Base-by-base conservation (phyloP, 2,797 vertebrate genomes). In the Glyptemys insculpta region DNA sequence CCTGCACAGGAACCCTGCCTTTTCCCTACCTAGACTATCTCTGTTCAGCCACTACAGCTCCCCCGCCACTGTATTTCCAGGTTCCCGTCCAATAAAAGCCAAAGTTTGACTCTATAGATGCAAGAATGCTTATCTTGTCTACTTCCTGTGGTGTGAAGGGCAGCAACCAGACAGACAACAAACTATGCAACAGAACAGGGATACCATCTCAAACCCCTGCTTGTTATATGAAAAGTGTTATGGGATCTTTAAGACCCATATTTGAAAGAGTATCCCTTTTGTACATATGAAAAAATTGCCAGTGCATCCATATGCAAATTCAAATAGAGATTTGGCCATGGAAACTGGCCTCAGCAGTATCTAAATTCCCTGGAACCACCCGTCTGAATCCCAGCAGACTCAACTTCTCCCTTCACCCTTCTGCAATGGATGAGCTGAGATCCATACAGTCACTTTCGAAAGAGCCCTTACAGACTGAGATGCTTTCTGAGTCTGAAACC, bases 31-130 rank as follows among this genome's bases (percentile, higher is more conserved):
- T 53, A 68, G 90, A 54, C 19, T 3, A 2, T 89, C 31, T 34
- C 65, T 2, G 0, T 54, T 86, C 78, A 34, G 65, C 62, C 54
- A 49, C 1, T 65, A 0, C n/a, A 8, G 27, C 16, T 65, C 0
- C 0, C 27, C 52, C 18, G 81, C 68, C 8, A 19, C 34, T 83
- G 92, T 14, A 72, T 41, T 27, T 6, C 84, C 37, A 65, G 86
- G 81, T 62, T 2, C 0, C 41, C 74, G 31, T 78, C 44, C n/a
- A 21, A 6, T 8, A 53, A 87, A 91, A 80, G 4, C 53, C 54
- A n/a, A 3, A 0, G 52, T 68, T 54, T 47, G 3, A 31, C 72
- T 5, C 41, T 49, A 68, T 81, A 50, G 27, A 21, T 44, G n/a
- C 23, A 78, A 65, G 23, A 1, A 31, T 52, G n/a, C 76, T 87